Evolutionary conservation across 2,888 invertebrate genomes (phyloP).

Genomic region (Acrobasis suavella): DNA sequence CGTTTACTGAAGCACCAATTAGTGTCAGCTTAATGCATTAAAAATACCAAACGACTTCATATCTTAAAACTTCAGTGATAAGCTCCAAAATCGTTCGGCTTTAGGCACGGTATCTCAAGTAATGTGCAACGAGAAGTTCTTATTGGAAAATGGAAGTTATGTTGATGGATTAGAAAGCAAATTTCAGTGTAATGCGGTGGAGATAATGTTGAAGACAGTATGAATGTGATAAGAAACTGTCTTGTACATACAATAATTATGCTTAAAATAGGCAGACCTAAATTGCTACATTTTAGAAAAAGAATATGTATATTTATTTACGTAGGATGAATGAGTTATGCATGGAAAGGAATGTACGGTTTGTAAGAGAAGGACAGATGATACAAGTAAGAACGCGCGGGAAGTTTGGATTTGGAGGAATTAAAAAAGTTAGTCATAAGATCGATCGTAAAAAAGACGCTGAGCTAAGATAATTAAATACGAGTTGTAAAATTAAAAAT

Average conservation of each 20-base stretch:
- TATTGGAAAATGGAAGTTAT: constrained; percentile 2
- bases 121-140: neutral
- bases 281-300: too few relatives aligned
- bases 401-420: too few relatives aligned
- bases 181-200: neutral
- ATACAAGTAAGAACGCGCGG: too few relatives aligned
- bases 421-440: too few relatives aligned
- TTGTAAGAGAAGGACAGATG: too few relatives aligned
- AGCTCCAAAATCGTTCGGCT: neutral
- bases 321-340: too few relatives aligned
- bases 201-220: neutral
- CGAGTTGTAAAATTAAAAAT: too few relatives aligned
- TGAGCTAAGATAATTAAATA: too few relatives aligned
- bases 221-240: constrained; percentile 4
- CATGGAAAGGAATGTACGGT: too few relatives aligned
- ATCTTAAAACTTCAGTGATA: neutral
- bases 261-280: neutral
- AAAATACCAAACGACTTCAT: neutral
- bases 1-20: constrained; percentile 23
- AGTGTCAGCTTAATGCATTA: constrained; percentile 24
- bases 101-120: constrained; percentile 15
- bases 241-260: neutral
- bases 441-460: too few relatives aligned
- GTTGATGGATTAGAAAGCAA: neutral
- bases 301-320: too few relatives aligned